Percentiles rank a stretch among this genome's conserved stretches.
Conservation (phyloP, 2,113 vertebrate species). For the Cynoglossus semilaevis region DNA sequence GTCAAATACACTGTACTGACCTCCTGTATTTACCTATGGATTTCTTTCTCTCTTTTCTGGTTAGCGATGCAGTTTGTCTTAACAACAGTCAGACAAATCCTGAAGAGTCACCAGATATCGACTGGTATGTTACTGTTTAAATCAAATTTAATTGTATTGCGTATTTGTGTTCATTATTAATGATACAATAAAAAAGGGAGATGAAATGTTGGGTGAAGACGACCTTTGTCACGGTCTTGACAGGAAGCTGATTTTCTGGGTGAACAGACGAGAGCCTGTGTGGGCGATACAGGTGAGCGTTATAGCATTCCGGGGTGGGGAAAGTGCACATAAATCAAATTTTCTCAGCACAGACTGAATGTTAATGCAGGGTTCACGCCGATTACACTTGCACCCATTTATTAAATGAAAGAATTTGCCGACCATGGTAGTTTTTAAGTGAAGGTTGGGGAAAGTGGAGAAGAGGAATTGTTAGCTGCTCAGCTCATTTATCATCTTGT, state of each 20-base stretch:
- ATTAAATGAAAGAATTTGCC: conserved; percentile 17
- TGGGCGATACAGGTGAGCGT: conserved; percentile 93
- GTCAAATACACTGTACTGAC: not conserved
- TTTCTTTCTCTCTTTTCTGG: not conserved
- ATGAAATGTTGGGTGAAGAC: not conserved
- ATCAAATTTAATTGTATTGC: not conserved
- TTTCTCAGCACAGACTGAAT: not conserved
- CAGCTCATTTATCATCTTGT: conserved; percentile 23
- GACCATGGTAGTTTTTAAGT: not conserved
- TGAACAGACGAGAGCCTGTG: conserved; percentile 83
- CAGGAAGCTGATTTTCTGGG: conserved; percentile 82
- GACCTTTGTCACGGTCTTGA: conserved; percentile 10
- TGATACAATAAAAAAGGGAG: not conserved
- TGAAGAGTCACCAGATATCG: conserved; percentile 52
- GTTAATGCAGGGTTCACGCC: not conserved
- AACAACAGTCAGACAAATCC: conserved; percentile 39
- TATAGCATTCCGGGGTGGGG: not conserved
- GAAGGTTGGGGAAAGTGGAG: conserved; percentile 10
- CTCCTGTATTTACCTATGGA: conserved; percentile 5
- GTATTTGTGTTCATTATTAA: not conserved
- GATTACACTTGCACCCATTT: conserved; percentile 4
- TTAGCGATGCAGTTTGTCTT: conserved; percentile 28
- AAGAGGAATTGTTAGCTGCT: conserved; percentile 6
- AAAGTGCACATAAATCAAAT: conserved; percentile 32
- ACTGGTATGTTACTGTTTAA: conserved; percentile 61